Base-by-base conservation (phyloP, 1,140 invertebrate genomes). In the Aphaenogaster ashmeadi region DNA sequence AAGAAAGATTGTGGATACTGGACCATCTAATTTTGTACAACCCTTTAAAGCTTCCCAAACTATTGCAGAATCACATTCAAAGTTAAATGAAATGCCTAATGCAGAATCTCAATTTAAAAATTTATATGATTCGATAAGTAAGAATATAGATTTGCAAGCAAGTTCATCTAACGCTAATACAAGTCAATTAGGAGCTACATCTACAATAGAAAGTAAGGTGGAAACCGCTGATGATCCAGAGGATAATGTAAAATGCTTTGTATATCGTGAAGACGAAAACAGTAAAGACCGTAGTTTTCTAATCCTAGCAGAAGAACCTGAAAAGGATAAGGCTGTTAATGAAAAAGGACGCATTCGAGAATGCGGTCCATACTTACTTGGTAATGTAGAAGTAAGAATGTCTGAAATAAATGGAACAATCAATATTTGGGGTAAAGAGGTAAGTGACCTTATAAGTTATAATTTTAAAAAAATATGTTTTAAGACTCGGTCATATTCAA, bases 371-470 rank as follows among this genome's bases (percentile, higher is more conserved):
- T 95, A 94, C 69, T 88, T 94, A 21, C 87, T 95, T 15, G 94
- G 94, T n/a, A 95, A 95, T 86, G 79, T 95, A 18, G 94, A 95
- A 84, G 93, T 95, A 60, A 93, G 93, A 77, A 95, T 95, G 94
- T 93, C 94, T 6, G 95, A 95, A 87, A 86, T 94, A 44, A 95
- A 95, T 77, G 95, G 95, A 8, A 95, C 93, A 0, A 94, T 95
- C 21, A 95, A 94, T 50, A 94, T 95, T 86, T 95, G 94, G 94
- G 95, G 95, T 8, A 95, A 95, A 92, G 94, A 95, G 90, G 92
- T 95, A 85, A 92, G 36, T 90, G 7, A 58, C 27, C 15, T 60
- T 36, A 47, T 13, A 64, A 36, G 27, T 47, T 78, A 13, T 9
- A 56, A 38, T 27, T 85, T 38, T 47, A 13, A 27, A 41, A 50